These are phyloP conservation scores for Whitmania pigra DNA, from an alignment of 1,140 invertebrate genomes.

Conservation along the genomic window DNA sequence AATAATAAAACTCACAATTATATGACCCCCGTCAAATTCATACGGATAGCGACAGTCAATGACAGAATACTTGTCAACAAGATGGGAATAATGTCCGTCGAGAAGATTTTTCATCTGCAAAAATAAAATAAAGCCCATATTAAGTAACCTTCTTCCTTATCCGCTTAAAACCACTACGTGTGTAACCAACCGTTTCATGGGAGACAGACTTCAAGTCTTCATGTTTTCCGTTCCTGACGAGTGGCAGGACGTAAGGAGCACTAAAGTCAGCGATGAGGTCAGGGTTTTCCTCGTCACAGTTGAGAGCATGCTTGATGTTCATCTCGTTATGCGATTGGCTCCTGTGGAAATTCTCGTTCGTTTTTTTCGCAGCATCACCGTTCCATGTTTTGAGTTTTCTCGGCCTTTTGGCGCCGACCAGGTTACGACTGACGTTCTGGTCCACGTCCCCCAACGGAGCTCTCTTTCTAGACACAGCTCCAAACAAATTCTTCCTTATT, in stretches of 20 bases:
- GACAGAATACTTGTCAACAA: conserved; percentile 35
- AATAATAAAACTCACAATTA: conserved; percentile 43
- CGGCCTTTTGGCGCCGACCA: no score
- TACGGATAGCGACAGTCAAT: conserved; percentile 73
- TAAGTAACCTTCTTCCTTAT: background rate
- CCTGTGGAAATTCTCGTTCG: conserved; percentile 23
- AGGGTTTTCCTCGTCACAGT: conserved; percentile 32
- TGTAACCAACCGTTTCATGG: conserved; percentile 52
- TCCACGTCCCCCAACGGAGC: no score
- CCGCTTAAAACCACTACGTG: no score
- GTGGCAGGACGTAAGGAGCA: conserved; percentile 60
- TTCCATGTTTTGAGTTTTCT: no score
- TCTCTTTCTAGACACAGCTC: no score
- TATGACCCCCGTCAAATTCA: conserved; percentile 88
- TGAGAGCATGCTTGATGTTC: conserved; percentile 52
- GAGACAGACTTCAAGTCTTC: conserved; percentile 75
- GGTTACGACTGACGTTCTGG: no score
- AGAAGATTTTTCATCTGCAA: conserved; percentile 31
- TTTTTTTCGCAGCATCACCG: no score
- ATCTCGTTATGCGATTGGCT: conserved; percentile 52
- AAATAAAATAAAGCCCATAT: conserved; percentile 4
- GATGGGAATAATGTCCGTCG: conserved; percentile 32
- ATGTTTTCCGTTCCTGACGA: conserved; percentile 65
- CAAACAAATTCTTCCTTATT: no score
- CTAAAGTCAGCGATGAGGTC: conserved; percentile 38